These are phyloP conservation scores for Macrosteles quadrilineatus DNA, from an alignment of 1,140 invertebrate species.

Conservation along the genomic window DNA sequence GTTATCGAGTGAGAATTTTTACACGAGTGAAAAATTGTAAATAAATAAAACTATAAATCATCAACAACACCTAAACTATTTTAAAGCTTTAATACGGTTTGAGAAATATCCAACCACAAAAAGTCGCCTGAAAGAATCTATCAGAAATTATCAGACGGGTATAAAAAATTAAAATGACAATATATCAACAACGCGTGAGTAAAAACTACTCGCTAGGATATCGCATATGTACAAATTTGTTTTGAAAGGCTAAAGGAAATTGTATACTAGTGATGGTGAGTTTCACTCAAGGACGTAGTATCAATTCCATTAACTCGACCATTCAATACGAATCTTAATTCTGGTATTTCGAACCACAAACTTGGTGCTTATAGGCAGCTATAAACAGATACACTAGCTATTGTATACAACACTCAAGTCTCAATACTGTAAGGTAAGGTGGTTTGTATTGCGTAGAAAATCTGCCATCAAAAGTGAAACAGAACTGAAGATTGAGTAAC, in stretches of 20 bases:
- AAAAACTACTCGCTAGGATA: neutral
- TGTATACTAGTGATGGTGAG: neutral
- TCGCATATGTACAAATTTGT: neutral
- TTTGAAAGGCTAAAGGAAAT: neutral
- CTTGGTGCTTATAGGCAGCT: neutral
- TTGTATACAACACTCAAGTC: neutral
- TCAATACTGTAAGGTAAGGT: neutral
- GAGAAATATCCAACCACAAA: neutral
- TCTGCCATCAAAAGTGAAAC: neutral
- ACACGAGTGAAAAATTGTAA: neutral
- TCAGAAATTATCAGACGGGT: neutral
- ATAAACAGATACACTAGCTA: neutral
- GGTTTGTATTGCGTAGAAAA: neutral
- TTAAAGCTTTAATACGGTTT: conserved; percentile 15
- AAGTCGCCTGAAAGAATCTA: neutral
- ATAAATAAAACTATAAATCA: conserved; percentile 18
- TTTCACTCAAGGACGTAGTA: too few species aligned
- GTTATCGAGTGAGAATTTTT: conserved; percentile 13
- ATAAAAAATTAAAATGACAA: neutral
- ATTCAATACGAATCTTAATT: neutral
- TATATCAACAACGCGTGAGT: neutral
- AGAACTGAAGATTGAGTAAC: neutral
- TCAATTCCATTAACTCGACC: too few species aligned
- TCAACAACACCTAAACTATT: conserved; percentile 22
- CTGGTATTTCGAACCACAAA: neutral